phyloP scores from a whole-genome alignment of 2,113 vertebrate genomes.

The Galeopterus variegatus region DNA sequence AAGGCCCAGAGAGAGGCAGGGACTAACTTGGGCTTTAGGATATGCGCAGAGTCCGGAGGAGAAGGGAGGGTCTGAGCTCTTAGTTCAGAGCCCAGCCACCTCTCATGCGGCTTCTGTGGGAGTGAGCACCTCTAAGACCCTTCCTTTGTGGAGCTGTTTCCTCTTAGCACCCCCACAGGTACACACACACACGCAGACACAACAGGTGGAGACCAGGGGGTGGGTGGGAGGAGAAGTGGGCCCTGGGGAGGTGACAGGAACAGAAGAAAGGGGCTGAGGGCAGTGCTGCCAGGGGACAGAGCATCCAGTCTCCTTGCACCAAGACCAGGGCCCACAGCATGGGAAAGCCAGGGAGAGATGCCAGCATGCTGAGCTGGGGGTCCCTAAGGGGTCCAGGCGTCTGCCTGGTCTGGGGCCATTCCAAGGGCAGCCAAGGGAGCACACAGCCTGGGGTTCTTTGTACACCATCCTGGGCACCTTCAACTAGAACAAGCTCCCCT shows the following conservation, averaged over 20 bases:
- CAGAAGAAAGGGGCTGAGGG: neutral
- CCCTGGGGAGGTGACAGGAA: neutral
- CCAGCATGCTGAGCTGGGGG: neutral
- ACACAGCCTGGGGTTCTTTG: neutral
- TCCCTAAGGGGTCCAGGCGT: neutral
- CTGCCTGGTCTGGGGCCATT: neutral
- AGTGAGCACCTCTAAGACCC: neutral
- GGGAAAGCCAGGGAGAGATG: neutral
- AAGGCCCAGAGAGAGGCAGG: neutral
- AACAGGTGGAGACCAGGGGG: neutral
- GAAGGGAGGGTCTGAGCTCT: too few relatives aligned
- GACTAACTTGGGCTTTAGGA: too few relatives aligned
- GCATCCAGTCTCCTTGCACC: neutral
- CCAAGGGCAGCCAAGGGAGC: neutral
- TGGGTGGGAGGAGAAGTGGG: neutral
- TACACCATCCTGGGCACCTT: neutral
- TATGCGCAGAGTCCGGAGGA: neutral
- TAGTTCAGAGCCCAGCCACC: neutral
- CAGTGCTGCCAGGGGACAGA: neutral
- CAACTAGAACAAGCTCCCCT: neutral
- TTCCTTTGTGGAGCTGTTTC: too few relatives aligned
- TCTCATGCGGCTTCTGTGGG: neutral
- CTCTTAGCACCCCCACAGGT: neutral
- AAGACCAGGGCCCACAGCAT: neutral
- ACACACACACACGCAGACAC: too few relatives aligned